phyloP scores from a whole-genome alignment of 2,888 invertebrate species.

The Ochropleura plecta region DNA sequence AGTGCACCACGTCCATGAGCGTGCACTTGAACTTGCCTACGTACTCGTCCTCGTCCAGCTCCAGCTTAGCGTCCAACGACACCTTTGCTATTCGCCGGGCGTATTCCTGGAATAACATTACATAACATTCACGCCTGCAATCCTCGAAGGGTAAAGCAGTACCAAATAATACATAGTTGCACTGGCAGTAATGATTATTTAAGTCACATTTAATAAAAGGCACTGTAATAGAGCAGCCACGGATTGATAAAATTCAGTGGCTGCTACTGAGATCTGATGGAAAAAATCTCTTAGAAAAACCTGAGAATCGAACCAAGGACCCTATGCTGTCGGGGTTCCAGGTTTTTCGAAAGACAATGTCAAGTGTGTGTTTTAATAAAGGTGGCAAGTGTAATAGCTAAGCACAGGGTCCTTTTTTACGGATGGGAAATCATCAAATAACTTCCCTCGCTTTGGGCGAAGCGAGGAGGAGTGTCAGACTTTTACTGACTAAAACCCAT shows the following conservation, averaged over 20 bases:
- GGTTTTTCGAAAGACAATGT: background rate
- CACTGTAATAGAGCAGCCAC: background rate
- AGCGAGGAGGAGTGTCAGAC: too few species aligned
- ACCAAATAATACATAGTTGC: background rate
- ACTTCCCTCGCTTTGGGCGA: too few species aligned
- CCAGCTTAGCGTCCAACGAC: constrained; percentile 95
- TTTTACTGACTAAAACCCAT: too few species aligned
- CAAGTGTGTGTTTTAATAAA: background rate
- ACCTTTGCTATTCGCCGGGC: constrained; percentile 98
- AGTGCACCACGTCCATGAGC: constrained; percentile 98
- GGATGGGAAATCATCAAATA: too few species aligned
- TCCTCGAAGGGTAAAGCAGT: background rate
- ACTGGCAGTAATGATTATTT: background rate
- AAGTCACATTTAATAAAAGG: background rate
- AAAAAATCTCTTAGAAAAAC: background rate
- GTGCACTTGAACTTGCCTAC: constrained; percentile 98
- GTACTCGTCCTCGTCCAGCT: constrained; percentile 97
- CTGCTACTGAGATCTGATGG: background rate
- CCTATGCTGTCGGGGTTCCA: too few species aligned
- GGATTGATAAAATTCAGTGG: too few species aligned
- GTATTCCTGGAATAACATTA: constrained; percentile 92
- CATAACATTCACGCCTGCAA: background rate
- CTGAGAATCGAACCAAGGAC: background rate
- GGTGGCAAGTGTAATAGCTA: too few species aligned
- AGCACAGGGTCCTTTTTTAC: too few species aligned